Base-by-base conservation (phyloP, 35 echinoderm and acorn worm species). In the Stichopus chloronotus region DNA sequence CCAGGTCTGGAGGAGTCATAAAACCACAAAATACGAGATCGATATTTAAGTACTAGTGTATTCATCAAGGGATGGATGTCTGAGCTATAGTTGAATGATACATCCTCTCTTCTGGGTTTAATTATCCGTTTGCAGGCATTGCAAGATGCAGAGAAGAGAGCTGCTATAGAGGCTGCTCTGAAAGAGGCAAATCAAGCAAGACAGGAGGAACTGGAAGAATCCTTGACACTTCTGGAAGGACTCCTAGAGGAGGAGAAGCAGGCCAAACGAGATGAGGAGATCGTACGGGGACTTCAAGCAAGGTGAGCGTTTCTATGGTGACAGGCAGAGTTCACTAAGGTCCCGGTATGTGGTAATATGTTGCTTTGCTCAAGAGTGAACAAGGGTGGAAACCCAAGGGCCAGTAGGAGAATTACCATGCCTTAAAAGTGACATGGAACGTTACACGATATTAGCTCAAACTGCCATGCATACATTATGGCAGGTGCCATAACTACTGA, bases 231-330 rank as follows among this genome's bases (percentile, higher is more conserved):
- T 4, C 19, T 91, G 59, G 87, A 91, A 76, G 88, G 65, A 24
- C 59, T 94, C 9, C 59, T 94, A 4, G 88, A 94, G 22, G 78
- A 91, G 59, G 93, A 94, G 78, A 94, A 60, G 58, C 93, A 94
- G 52, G 93, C 93, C 76, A 94, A 94, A 61, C 88, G 89, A 60
- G 93, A 94, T 91, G 93, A 94, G 78, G 93, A 94, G 88, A 94
- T 91, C 1, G 93, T 94, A 9, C 12, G 93, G 16, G 71, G 57
- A 81, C 59, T 94, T 3, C 93, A 94, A 78, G 78, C 93, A 21
- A 94, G 93, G 93, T 94, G 61, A 60, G 87, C n/a, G 12, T 9
- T 63, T 43, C 30, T 43, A 43, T 43, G 30, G 30, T 43, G 3
- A 43, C 30, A 43, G 30, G 30, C 30, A 22, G 4, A 72, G 22